Evolutionary conservation across 2,113 vertebrate species (phyloP).

Genomic region (Rostratula benghalensis): DNA sequence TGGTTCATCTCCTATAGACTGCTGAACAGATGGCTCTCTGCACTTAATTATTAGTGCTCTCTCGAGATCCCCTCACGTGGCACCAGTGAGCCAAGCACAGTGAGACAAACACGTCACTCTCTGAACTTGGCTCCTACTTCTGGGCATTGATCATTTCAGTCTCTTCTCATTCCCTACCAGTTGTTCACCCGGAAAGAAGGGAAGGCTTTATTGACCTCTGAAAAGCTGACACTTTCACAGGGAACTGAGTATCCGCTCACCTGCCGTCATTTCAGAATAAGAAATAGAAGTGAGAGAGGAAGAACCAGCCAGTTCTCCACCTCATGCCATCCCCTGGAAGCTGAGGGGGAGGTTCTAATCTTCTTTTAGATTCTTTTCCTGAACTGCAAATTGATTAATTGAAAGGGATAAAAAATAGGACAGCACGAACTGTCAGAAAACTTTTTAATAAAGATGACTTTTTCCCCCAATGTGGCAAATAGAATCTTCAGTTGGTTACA

Average conservation of each 20-base stretch:
- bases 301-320: not conserved
- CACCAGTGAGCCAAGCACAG: not conserved
- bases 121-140: not conserved
- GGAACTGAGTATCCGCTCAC: accelerated
- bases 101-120: not conserved
- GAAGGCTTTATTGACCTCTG: not conserved
- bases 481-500: not conserved
- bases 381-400: not conserved
- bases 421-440: not conserved
- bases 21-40: not conserved
- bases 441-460: not conserved
- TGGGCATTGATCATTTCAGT: not conserved
- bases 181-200: not conserved
- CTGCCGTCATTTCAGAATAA: not conserved
- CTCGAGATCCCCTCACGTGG: not conserved
- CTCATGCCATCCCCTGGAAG: not conserved
- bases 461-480: not conserved
- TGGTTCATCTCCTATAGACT: not conserved
- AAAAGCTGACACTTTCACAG: not conserved
- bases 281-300: not conserved
- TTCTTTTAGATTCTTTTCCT: not conserved
- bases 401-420: not conserved
- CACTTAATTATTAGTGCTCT: not conserved
- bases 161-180: not conserved
- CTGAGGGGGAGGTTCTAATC: not conserved